Evolutionary conservation across 1,140 invertebrate genomes (phyloP), one percentile per base, ranked within the genome.

Genomic region (Listronotus oregonensis): DNA sequence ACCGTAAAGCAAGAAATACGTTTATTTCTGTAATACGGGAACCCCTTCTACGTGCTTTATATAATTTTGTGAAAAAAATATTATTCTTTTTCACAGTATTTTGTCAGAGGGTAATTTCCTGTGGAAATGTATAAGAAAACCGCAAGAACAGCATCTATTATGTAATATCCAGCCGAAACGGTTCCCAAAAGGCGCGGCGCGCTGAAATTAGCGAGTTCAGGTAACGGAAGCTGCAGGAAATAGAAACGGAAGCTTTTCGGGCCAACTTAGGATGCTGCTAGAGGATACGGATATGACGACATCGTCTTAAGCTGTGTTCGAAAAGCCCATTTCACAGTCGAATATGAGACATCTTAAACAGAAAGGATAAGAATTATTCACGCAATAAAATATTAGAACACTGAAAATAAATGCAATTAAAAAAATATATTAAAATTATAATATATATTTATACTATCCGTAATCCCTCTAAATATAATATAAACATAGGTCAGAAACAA

Each of bases 241-340:
- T 63, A 63, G 60, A 63, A 55, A 63, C 50, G 60, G 60, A 63
- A 63, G 60, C 51, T 54, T 54, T 55, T 63, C 47, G 60, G 60
- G 60, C 60, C 60, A 46, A 63, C 40, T 63, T 32, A 63, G 60
- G 60, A 63, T 63, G 51, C 60, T 55, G 51, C 50, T 21, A 46
- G 32, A 40, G 60, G 60, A 63, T 54, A 52, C 50, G 60, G 60
- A 63, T 63, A 46, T 55, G 60, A 63, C 60, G 60, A 54, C 17
- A 52, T n/a, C 50, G n/a, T n/a, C 32, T 14, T 12, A 9, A 3
- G n/a, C 27, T 37, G 32, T 37, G 31, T 52, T 52, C 10, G 7
- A 18, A 11, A 31, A 21, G 10, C 15, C 3, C 1, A 3, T 47
- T 47, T 3, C 8, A 10, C 3, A 9, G 8, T 47, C 3, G 1